Evolutionary conservation across 2,888 invertebrate species (phyloP), one percentile per base, ranked within the genome.

Genomic region (Acleris sparsana): DNA sequence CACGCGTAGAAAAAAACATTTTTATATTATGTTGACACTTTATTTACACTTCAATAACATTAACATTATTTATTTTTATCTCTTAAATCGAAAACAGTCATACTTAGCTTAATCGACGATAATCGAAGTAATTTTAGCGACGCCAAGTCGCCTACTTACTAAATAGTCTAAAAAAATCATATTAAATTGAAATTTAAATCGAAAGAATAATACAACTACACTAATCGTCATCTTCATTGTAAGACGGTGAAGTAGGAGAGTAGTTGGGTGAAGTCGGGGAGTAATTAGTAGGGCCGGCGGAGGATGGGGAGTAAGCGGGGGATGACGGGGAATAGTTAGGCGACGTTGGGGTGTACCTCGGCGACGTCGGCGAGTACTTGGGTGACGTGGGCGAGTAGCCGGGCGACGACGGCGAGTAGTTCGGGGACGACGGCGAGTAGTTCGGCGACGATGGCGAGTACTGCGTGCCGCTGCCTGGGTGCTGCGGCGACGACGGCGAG

Each of bases 351-450:
- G 96, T 96, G 83, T 96, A 97, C 39, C 95, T 94, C 0, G 96
- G 96, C 61, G 95, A 95, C 29, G 95, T 95, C 0, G 97, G 97
- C 0, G 96, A 96, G 87, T 97, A 97, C 79, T 95, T 95, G 7
- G 97, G 96, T 70, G 96, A 96, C 52, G 95, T 95, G 2, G 97
- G 96, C 0, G 97, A 95, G 84, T 96, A 96, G 76, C 94, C 94
- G 1, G 97, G 96, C 46, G 96, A 95, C 0, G 96, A 95, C 1
- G 96, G 96, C 9, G 96, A 94, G 79, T 97, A 97, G 73, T 94
- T 95, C 2, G 96, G 96, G 52, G 95, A 95, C 1, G 95, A 95
- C 0, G 96, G 97, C 0, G 96, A 94, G 80, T 95, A 95, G 76
- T 93, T 94, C 22, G 95, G 95, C 33, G 94, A 94, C 0, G 94